Evolutionary conservation across 2,113 vertebrate genomes (phyloP).

Genomic region (Suncus etruscus): DNA sequence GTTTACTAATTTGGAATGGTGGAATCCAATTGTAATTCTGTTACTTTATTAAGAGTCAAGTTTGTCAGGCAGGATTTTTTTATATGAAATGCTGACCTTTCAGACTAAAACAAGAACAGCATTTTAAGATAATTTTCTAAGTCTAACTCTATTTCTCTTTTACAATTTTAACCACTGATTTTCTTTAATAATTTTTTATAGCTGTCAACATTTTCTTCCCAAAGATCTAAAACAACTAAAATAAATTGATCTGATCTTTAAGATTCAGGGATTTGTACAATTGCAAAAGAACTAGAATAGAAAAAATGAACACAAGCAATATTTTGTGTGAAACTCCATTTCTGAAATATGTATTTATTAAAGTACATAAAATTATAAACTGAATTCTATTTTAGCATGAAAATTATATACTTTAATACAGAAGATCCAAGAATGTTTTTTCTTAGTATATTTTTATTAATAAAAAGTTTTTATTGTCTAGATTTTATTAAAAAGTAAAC

Average conservation of each 20-base stretch:
- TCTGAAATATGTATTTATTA: background rate
- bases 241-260: background rate
- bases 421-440: background rate
- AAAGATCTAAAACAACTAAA: conserved; percentile 6
- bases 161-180: background rate
- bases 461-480: background rate
- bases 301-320: background rate
- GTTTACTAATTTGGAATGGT: too few relatives aligned
- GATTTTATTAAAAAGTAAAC: conserved; percentile 6
- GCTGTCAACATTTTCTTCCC: background rate
- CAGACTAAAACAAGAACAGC: background rate
- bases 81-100: background rate
- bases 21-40: background rate
- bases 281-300: background rate
- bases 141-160: background rate
- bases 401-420: conserved; percentile 13
- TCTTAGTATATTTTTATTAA: conserved; percentile 44
- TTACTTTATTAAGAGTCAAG: background rate
- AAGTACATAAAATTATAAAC: conserved; percentile 12
- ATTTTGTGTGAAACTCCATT: conserved; percentile 25
- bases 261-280: background rate
- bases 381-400: conserved; percentile 11
- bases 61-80: too few relatives aligned
- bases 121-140: conserved; percentile 26
- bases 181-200: conserved; percentile 13